Evolutionary conservation across 2,113 vertebrate species (phyloP), one percentile per base, ranked within the genome.

Genomic region (Dendrocopos noguchii): DNA sequence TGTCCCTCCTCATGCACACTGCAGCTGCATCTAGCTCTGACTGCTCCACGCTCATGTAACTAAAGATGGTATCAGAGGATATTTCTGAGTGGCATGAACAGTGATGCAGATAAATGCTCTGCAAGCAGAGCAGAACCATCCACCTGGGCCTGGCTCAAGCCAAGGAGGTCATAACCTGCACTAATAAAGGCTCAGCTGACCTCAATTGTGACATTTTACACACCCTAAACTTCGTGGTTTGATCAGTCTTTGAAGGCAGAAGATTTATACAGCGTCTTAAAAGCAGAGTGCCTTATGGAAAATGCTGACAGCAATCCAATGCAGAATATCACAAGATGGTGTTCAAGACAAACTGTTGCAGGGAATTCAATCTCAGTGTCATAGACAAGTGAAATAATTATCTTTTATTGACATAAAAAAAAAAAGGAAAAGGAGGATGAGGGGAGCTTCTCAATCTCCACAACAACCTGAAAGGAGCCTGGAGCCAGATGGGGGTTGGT

Each of bases 51-150:
- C 25, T 68, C 31, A 2, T 46, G 68, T 79, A 71, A 66, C 79
- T 82, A 36, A 91, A 78, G 44, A 70, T 34, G 72, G 71, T 10
- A 44, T 65, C 8, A 3, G 5, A 16, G 39, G 39, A 27, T 76
- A 61, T 57, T 83, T 61, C 84, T 44, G 14, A 1, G 6, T 57
- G 80, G 15, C 19, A 4, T 6, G 8, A 42, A 33, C 39, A 56
- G 80, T 25, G 59, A 27, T 75, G 64, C 12, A 72, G 80, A 39
- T 16, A 60, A 71, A 71, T 1, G 1, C 29, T 71, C 53, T 21
- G 61, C 56, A 28, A 42, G 16, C 3, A 0, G 8, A 2, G 3
- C 20, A 3, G 29, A 6, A 25, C 6, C 2, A 0, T 42, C 59
- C 2, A 0, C 1, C 0, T 25, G 25, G 19, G 24, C 7, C 21